Evolutionary conservation across 1,140 invertebrate genomes (phyloP).

Genomic region (Brachionus rubens): DNA sequence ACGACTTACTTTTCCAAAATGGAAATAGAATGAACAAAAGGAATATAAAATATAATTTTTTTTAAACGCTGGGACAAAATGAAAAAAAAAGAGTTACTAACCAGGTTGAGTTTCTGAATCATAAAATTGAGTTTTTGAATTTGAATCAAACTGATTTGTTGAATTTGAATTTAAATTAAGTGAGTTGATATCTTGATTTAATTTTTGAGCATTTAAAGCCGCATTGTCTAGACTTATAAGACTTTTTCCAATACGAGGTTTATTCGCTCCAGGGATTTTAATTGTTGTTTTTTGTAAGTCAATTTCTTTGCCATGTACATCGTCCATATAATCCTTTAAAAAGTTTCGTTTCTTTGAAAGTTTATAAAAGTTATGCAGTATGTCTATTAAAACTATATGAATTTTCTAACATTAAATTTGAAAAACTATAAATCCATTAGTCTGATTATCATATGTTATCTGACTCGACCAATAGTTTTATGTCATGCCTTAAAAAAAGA

Average conservation of each 20-base stretch:
- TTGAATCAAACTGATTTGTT: constrained; percentile 28
- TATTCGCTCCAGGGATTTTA: constrained; percentile 76
- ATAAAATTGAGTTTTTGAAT: constrained; percentile 4
- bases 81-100: constrained; percentile 6
- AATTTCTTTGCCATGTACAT: constrained; percentile 93
- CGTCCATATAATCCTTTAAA: constrained; percentile 98
- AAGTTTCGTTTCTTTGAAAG: too few relatives aligned
- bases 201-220: not conserved
- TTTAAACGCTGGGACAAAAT: not conserved
- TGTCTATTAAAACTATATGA: too few relatives aligned
- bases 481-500: too few relatives aligned
- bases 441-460: too few relatives aligned
- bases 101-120: constrained; percentile 3
- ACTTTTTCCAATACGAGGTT: constrained; percentile 43
- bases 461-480: too few relatives aligned
- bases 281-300: constrained; percentile 91
- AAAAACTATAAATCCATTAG: too few relatives aligned
- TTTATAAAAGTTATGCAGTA: too few relatives aligned
- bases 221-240: not conserved
- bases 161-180: constrained; percentile 23
- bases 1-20: too few relatives aligned
- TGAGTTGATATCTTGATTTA: constrained; percentile 26
- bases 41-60: too few relatives aligned
- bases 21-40: too few relatives aligned
- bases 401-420: too few relatives aligned